Base-by-base conservation (phyloP, 1,140 invertebrate genomes). In the Patella vulgata region DNA sequence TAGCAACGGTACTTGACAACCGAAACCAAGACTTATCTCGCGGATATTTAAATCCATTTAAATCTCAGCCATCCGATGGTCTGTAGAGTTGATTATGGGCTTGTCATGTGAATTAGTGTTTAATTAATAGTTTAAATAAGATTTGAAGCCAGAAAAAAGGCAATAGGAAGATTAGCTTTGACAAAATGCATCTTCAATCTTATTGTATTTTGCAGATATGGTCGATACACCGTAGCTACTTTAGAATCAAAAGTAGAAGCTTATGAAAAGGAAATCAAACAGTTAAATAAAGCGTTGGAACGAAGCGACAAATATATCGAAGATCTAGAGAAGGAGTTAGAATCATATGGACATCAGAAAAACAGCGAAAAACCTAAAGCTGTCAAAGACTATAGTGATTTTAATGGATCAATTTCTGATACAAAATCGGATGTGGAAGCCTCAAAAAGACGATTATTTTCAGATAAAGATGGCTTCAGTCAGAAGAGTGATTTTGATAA, bases 231-330 rank as follows among this genome's bases (percentile, higher is more conserved):
- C 44, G 81, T 84, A 17, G 74, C 81, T 43, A 79, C 82, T 6
- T 52, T 84, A 21, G 78, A 84, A 59, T 57, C 77, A 1, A 79
- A 83, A 54, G 40, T 84, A 31, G 73, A 80, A 21, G 68, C 36
- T 28, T 75, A 77, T 51, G 78, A 81, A 61, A 82, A 82, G 55
- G 74, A 84, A 60, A 70, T 81, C 17, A 63, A 63, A 12, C 70
- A 77, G 50, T 64, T 84, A 30, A 74, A 81, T 46, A 81, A 78
- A 48, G 81, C 82, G 21, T 56, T 84, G 30, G 75, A 81, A 36
- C 71, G 73, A 51, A 83, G 79, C 68, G 82, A 84, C 55, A 71
- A 70, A 47, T 79, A 82, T 62, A 79, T 83, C 53, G 78, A 82
- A 52, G 74, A 79, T 23, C 64, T 84, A 28, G 63, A 83, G 64